Evolutionary conservation across 2,113 vertebrate species (phyloP), one percentile per base, ranked within the genome.

Genomic region (Sinocyclocheilus anshuiensis): DNA sequence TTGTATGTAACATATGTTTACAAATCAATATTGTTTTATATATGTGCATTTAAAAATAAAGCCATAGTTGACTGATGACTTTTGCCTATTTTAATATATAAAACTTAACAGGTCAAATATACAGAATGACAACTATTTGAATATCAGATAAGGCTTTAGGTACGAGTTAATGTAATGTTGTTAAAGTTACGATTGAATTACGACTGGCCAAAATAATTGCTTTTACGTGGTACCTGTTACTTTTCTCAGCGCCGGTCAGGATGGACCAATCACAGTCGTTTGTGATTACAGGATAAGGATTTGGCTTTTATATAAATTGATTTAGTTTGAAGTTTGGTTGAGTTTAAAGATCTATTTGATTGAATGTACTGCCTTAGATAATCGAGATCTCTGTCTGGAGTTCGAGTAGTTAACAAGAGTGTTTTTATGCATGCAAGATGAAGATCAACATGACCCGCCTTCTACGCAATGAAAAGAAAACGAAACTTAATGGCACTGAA

Each of bases 1-100:
- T 48, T 76, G 20, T 50, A 61, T 87, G 81, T 77, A 82, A 42
- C 63, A 69, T 87, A 42, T 77, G 82, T 85, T 39, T 48, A 71
- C 26, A 53, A 33, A 55, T 77, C 50, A 55, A 53, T 33, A 55
- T 53, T 82, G 63, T 67, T 82, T 82, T 69, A 82, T 53, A 50
- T 69, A 82, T 33, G 13, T 53, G 26, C 42, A 50, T 69, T 33
- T 77, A 53, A 82, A 50, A 67, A 80, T 78, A 59, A 81, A 81
- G 50, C n/a, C 33, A 26, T 67, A 61, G 59, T 48, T 81, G 45
- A 48, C 45, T 48, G 11, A 48, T 3, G 45, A 48, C 45, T 48
- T 12, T 48, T 48, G 45, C 45, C 45, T 12, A 48, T 48, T 48
- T 48, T 48, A 3, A 12, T 48, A 3, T 12, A 48, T 48, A 12